These are phyloP conservation scores for Urocolius indicus DNA, from an alignment of 2,113 vertebrate genomes.

Conservation along the genomic window DNA sequence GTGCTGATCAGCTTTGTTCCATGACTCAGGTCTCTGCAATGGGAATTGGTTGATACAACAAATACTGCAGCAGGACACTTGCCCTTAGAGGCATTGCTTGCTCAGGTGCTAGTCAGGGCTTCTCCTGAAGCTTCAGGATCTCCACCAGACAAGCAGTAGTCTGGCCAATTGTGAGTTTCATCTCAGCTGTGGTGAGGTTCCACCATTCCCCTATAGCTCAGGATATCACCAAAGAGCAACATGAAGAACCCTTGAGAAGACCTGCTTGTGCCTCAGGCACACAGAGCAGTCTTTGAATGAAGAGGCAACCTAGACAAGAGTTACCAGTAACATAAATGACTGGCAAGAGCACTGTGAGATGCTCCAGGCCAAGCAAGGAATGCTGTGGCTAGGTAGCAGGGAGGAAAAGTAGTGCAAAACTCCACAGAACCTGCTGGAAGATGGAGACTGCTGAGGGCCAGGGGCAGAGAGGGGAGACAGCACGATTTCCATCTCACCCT, in stretches of 20 bases:
- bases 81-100: not conserved
- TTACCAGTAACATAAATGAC: not conserved
- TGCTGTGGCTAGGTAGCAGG: not conserved
- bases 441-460: not conserved
- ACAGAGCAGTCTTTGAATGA: not conserved
- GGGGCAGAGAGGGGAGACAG: not conserved
- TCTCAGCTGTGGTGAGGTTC: not conserved
- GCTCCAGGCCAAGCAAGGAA: not conserved
- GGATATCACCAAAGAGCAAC: not conserved
- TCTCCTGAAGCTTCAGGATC: not conserved
- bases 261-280: not conserved
- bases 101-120: not conserved
- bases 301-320: not conserved
- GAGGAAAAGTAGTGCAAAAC: not conserved
- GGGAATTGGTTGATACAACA: not conserved
- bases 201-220: not conserved
- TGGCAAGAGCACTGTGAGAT: fast-evolving
- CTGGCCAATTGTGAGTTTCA: not conserved
- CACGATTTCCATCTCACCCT: not conserved
- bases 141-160: not conserved
- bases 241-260: not conserved
- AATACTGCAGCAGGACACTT: not conserved
- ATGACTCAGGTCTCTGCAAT: not conserved
- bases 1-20: fast-evolving
- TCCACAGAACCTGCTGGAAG: not conserved